Evolutionary conservation across 2,797 vertebrate genomes (phyloP).

Genomic region (Sebastes taczanowskii): DNA sequence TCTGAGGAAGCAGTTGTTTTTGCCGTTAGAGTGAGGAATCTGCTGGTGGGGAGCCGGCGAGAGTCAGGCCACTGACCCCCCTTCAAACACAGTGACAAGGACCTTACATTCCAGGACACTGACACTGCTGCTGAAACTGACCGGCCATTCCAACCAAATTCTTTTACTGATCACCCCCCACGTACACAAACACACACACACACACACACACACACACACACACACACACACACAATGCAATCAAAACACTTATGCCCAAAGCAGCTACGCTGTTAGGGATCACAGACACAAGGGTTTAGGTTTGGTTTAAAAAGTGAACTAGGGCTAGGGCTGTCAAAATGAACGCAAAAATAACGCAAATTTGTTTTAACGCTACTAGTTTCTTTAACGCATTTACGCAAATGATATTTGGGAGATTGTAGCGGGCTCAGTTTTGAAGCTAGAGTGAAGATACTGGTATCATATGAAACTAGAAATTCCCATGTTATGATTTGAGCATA

Average conservation of each 20-base stretch:
- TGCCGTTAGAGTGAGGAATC: slow-evolving; percentile 62
- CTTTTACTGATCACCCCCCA: slow-evolving; percentile 29
- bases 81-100: slow-evolving; percentile 34
- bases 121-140: slow-evolving; percentile 50
- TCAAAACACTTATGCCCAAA: slow-evolving; percentile 8
- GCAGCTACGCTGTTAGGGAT: not conserved
- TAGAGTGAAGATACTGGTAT: too few relatives aligned
- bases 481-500: too few relatives aligned
- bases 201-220: not conserved
- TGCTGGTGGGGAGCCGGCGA: slow-evolving; percentile 33
- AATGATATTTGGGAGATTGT: rapidly evolving
- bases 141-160: slow-evolving; percentile 49
- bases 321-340: too few relatives aligned
- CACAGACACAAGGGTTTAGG: not conserved
- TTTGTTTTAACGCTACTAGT: too few relatives aligned
- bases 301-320: not conserved
- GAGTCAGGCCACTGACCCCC: slow-evolving; percentile 14
- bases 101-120: slow-evolving; percentile 66
- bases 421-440: too few relatives aligned
- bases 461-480: too few relatives aligned
- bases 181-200: not conserved
- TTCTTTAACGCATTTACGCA: too few relatives aligned
- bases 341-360: too few relatives aligned
- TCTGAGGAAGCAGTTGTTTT: slow-evolving; percentile 82
- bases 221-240: not conserved